These are phyloP conservation scores for Eleginops maclovinus DNA, from an alignment of 2,113 vertebrate species.

Conservation along the genomic window DNA sequence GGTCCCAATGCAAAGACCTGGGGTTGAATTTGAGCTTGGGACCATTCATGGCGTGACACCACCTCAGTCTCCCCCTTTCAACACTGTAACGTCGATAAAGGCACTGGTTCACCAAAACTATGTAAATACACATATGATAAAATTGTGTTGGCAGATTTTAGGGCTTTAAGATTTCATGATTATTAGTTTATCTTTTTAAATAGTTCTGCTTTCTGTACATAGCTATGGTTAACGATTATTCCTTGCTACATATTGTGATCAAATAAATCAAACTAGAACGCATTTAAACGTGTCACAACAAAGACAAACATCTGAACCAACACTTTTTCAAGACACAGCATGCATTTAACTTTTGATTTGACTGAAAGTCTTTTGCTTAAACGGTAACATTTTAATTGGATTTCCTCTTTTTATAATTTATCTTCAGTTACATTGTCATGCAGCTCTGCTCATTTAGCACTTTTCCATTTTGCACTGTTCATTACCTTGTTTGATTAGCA, in stretches of 20 bases:
- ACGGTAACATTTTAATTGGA: constrained; percentile 1
- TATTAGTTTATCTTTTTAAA: too few relatives aligned
- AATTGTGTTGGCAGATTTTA: too few relatives aligned
- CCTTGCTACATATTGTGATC: background rate
- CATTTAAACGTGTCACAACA: background rate
- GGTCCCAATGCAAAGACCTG: too few relatives aligned
- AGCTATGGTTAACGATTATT: too few relatives aligned
- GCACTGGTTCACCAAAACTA: too few relatives aligned
- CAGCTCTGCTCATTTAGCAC: background rate
- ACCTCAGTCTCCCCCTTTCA: too few relatives aligned
- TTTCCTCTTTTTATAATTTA: background rate
- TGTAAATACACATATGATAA: too few relatives aligned
- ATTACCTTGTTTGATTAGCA: constrained; percentile 56
- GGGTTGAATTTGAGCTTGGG: too few relatives aligned
- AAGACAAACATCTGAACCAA: background rate
- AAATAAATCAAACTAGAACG: background rate
- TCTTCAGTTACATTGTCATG: constrained; percentile 6
- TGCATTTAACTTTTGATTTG: background rate
- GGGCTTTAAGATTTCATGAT: too few relatives aligned
- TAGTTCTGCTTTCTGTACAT: too few relatives aligned
- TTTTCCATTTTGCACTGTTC: constrained; percentile 35
- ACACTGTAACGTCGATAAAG: too few relatives aligned
- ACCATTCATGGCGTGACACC: too few relatives aligned
- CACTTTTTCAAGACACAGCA: background rate
- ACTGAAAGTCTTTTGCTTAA: background rate